These are phyloP conservation scores for Athene cunicularia DNA, from an alignment of 2,113 vertebrate species.

Conservation along the genomic window DNA sequence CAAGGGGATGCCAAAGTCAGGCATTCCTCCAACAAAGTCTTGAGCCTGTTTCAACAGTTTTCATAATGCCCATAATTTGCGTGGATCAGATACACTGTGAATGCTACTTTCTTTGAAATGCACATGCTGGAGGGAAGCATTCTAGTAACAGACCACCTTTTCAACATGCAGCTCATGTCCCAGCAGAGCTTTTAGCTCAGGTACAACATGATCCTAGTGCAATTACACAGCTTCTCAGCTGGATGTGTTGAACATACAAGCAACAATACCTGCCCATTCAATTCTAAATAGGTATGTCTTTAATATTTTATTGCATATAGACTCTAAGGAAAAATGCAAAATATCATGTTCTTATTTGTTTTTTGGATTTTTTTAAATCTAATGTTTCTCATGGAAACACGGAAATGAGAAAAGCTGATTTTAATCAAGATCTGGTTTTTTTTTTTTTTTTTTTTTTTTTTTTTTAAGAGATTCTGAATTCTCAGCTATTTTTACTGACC, in stretches of 20 bases:
- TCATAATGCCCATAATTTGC: neutral
- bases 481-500: neutral
- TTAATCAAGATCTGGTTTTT: neutral
- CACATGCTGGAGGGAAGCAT: rapidly evolving
- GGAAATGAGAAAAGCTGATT: neutral
- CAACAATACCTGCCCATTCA: neutral
- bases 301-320: neutral
- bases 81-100: neutral
- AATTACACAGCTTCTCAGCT: neutral
- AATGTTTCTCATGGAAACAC: neutral
- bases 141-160: neutral
- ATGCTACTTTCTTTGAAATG: neutral
- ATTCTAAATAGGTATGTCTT: neutral
- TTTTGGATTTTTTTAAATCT: neutral
- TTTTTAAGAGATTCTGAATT: neutral
- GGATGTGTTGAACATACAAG: neutral
- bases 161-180: neutral
- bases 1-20: neutral
- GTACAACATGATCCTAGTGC: neutral
- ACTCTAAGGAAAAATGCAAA: neutral
- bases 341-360: neutral
- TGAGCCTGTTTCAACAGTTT: neutral
- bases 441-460: neutral
- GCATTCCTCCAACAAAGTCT: neutral
- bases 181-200: neutral